Conservation (phyloP, 2,797 vertebrate species). For the Chelmon rostratus region DNA sequence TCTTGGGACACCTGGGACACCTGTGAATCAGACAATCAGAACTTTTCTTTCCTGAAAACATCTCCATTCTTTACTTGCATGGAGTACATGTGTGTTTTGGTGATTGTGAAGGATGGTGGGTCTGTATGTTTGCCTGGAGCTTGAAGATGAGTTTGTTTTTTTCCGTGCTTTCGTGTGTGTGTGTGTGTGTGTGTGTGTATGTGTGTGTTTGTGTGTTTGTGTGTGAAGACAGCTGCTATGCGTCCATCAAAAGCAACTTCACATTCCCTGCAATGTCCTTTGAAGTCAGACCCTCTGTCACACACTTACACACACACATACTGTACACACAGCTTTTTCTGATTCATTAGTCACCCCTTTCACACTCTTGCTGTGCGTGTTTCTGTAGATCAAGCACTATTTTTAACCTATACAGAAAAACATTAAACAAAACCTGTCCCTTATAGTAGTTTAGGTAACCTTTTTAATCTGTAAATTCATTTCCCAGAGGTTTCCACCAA, state of each 20-base stretch:
- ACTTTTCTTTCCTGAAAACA: not conserved
- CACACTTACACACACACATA: conserved; percentile 11
- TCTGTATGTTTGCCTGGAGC: not conserved
- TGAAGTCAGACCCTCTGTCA: conserved; percentile 41
- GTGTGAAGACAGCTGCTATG: conserved; percentile 64
- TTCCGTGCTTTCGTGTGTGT: not conserved
- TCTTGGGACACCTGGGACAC: conserved; percentile 32
- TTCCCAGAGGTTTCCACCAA: not conserved
- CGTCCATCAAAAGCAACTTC: conserved; percentile 56
- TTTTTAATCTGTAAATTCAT: not conserved
- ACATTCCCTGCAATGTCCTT: conserved; percentile 56
- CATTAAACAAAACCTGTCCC: not conserved
- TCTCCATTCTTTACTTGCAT: not conserved
- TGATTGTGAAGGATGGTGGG: not conserved
- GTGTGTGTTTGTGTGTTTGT: conserved; percentile 20
- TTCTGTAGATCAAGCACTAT: not conserved
- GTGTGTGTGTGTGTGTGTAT: not conserved
- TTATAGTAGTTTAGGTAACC: not conserved
- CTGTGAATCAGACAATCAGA: conserved; percentile 13
- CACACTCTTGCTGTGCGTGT: conserved; percentile 9
- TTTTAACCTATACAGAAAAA: not conserved
- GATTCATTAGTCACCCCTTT: conserved; percentile 25
- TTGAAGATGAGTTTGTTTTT: conserved; percentile 33
- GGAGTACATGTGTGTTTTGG: not conserved
- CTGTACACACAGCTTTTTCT: conserved; percentile 24